Evolutionary conservation across 1,140 invertebrate genomes (phyloP).

Genomic region (Glossosoma conforme): DNA sequence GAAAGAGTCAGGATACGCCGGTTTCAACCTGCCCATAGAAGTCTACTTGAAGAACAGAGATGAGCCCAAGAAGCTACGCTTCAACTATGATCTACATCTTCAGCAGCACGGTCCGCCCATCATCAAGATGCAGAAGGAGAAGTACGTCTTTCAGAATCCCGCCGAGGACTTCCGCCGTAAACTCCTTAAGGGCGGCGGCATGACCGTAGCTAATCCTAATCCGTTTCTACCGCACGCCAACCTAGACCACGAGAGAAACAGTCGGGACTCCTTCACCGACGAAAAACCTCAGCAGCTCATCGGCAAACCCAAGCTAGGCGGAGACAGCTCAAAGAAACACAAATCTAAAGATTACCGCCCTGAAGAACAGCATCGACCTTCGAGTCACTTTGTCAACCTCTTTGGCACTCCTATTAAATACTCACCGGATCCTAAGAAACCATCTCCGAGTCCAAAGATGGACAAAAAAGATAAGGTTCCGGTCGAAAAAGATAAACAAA

Average conservation of each 20-base stretch:
- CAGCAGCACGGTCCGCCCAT: conserved; percentile 67
- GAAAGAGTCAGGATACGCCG: conserved; percentile 91
- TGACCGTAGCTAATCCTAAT: conserved; percentile 38
- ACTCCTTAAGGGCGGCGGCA: conserved; percentile 81
- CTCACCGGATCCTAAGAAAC: conserved; percentile 61
- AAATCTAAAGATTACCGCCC: conserved; percentile 59
- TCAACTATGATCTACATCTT: conserved; percentile 82
- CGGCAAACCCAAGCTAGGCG: conserved; percentile 64
- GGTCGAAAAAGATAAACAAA: conserved; percentile 56
- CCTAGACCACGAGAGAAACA: conserved; percentile 47
- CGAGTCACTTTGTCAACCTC: conserved; percentile 67
- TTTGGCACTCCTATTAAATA: conserved; percentile 73
- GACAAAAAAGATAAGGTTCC: conserved; percentile 54
- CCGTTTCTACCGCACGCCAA: conserved; percentile 39
- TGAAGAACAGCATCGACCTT: conserved; percentile 56
- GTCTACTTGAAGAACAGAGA: conserved; percentile 88
- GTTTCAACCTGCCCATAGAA: conserved; percentile 86
- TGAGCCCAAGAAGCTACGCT: conserved; percentile 82
- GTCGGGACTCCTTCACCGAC: conserved; percentile 48
- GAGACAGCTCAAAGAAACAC: conserved; percentile 58
- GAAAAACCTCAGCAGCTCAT: conserved; percentile 51
- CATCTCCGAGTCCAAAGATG: conserved; percentile 42
- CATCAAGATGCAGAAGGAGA: conserved; percentile 69
- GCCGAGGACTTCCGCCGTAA: conserved; percentile 85
- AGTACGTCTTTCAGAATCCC: conserved; percentile 70